Base-by-base conservation (phyloP, 2,797 vertebrate genomes). In the Antrozous pallidus region DNA sequence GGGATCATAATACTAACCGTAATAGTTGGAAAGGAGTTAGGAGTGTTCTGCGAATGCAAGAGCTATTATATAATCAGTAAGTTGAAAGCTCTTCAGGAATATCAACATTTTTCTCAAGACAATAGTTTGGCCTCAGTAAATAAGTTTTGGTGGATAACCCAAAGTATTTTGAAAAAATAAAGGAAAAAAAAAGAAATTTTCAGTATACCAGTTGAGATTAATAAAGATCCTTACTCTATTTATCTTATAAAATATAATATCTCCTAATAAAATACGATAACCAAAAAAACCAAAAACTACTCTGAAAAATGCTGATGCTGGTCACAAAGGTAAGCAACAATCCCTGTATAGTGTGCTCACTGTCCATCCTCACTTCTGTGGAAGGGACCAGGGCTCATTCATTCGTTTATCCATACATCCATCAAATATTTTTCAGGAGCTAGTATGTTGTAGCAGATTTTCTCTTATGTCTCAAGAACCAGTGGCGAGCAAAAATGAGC, bases 181-280 rank as follows among this genome's bases (percentile, higher is more conserved):
- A 28, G 51, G 24, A 69, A 45, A 56, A 45, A 47, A 11, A 20
- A 26, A 42, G 11, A 2, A 71, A 1, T 33, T 13, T 73, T 87
- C 14, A 71, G 8, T 71, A 13, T 38, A 38, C 88, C 28, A 18
- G 8, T 56, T 75, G 78, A 92, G 12, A 83, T 74, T 75, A 78
- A 67, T 95, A 70, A 84, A 71, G 3, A 40, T 69, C 36, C 13
- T 24, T 82, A 45, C n/a, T 61, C 8, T 77, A 75, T 36, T 33
- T 88, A 42, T 49, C 13, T 69, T 26, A 73, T 54, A 85, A 71
- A 90, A 71, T 18, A 40, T 75, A 70, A 71, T 94, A 16, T 85
- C 14, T 75, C 28, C 33, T 70, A 71, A 91, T 88, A 18, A 95
- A 92, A 88, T 40, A n/a, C n/a, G n/a, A n/a, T n/a, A 74, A 70